Base-by-base conservation (phyloP, 2,888 invertebrate species). In the Dryadula phaetusa region DNA sequence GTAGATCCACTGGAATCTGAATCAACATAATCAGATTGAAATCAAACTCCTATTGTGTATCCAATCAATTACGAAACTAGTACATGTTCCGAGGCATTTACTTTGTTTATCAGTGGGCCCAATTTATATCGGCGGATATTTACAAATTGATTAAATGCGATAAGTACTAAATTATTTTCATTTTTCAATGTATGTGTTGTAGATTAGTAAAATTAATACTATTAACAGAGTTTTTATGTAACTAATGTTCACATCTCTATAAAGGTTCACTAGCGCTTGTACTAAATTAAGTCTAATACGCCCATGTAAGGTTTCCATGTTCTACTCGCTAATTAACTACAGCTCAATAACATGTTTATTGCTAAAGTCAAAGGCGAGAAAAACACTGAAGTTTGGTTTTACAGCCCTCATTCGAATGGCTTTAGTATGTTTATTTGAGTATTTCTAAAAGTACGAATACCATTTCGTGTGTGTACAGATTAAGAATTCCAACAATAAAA, bases 1-100 rank as follows among this genome's bases (percentile, higher is more conserved):
- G 61, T 70, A 61, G 46, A 68, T 72, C 63, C 63, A 67, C 67
- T 70, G 58, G 69, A 71, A 70, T 70, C 66, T 62, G 46, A 64
- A 69, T 68, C 62, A 69, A 47, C 65, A 60, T 65, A 60, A 65
- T 60, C 46, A 40, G 58, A 65, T 56, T 47, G 56, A 65, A 28
- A 49, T 65, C 40, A 49, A 64, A 64, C 22, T 46, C 44, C 53
- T 53, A 47, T 56, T 65, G 49, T 65, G 37, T 47, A 49, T 56
- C 42, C 42, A 49, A 65, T 40, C 37, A 40, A 67, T 62, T 52
- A 64, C 44, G 44, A 46, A 60, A 60, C 60, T 60, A 20, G 60
- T 60, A 44, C 28, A 60, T 28, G 60, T 44, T 60, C n/a, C 7
- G 10, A 18, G 16, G 20, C 46, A 28, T 60, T 44, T 60, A 44